Evolutionary conservation across 2,797 vertebrate species (phyloP).

Genomic region (Dendrocincla tyrannina): DNA sequence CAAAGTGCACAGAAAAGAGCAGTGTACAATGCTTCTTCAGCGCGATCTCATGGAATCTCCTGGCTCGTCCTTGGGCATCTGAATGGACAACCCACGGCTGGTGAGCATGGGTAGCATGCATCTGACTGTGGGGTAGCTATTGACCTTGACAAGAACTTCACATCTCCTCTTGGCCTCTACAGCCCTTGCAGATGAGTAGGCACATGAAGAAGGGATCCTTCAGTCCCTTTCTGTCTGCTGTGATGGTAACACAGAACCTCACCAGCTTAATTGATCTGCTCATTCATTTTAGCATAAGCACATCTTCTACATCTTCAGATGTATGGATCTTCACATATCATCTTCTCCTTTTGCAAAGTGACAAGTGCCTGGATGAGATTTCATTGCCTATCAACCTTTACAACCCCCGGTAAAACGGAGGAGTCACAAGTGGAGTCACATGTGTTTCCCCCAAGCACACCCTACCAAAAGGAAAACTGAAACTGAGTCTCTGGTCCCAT

Average conservation of each 20-base stretch:
- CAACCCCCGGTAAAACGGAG: neutral
- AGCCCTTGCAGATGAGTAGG: neutral
- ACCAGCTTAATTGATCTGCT: neutral
- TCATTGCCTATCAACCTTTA: neutral
- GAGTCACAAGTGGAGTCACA: neutral
- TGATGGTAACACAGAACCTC: neutral
- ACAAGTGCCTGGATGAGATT: neutral
- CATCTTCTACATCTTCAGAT: neutral
- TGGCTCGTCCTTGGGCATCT: neutral
- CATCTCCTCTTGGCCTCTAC: neutral
- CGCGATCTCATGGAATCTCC: neutral
- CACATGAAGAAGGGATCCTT: neutral
- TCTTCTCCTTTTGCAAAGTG: neutral
- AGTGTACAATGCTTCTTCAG: neutral
- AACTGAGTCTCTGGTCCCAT: neutral
- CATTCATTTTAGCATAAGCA: neutral
- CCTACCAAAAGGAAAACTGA: neutral
- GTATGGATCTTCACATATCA: neutral
- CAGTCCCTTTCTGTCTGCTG: neutral
- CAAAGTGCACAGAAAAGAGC: neutral
- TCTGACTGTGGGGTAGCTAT: neutral
- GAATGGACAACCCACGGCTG: neutral
- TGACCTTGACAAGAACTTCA: neutral
- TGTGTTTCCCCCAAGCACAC: neutral
- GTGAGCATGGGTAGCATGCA: neutral